Conservation (phyloP, 2,113 vertebrate species). For the Psettodes erumei region DNA sequence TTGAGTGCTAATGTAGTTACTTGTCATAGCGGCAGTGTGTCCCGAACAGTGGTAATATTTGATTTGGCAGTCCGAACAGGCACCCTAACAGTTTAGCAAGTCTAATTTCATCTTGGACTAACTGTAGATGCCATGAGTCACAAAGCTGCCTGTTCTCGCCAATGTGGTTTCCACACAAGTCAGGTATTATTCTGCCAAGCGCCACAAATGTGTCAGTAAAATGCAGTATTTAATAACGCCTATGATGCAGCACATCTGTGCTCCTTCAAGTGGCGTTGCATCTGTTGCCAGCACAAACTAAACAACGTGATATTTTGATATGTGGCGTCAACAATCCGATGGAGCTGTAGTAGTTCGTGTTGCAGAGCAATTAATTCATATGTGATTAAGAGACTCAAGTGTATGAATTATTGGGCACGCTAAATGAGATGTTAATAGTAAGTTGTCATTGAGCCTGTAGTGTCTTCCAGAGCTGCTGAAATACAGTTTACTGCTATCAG, state of each 20-base stretch:
- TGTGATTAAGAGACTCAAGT: conserved; percentile 42
- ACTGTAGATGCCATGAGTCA: conserved; percentile 3
- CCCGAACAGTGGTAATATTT: background rate
- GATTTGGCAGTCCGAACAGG: background rate
- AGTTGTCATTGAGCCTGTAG: conserved; percentile 6
- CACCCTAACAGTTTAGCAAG: background rate
- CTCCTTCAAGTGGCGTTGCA: conserved; percentile 44
- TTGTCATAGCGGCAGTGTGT: background rate
- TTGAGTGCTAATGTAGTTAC: background rate
- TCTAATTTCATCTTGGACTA: conserved; percentile 8
- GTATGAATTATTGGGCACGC: conserved; percentile 19
- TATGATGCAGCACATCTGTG: conserved; percentile 52
- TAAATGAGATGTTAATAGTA: conserved; percentile 13
- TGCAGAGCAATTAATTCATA: conserved; percentile 34
- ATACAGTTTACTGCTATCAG: conserved; percentile 10
- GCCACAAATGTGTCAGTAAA: conserved; percentile 20
- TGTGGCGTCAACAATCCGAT: conserved; percentile 53
- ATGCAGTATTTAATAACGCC: conserved; percentile 31
- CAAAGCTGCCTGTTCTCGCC: conserved; percentile 5
- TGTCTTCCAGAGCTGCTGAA: conserved; percentile 20
- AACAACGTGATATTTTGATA: conserved; percentile 29
- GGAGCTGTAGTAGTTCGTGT: conserved; percentile 35
- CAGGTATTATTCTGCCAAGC: conserved; percentile 32
- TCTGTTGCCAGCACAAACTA: conserved; percentile 47
- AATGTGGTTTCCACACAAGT: conserved; percentile 25